Evolutionary conservation across 30 jellyfish, hydroid and myxozoan species (phyloP).

Genomic region (Aurelia aurita): DNA sequence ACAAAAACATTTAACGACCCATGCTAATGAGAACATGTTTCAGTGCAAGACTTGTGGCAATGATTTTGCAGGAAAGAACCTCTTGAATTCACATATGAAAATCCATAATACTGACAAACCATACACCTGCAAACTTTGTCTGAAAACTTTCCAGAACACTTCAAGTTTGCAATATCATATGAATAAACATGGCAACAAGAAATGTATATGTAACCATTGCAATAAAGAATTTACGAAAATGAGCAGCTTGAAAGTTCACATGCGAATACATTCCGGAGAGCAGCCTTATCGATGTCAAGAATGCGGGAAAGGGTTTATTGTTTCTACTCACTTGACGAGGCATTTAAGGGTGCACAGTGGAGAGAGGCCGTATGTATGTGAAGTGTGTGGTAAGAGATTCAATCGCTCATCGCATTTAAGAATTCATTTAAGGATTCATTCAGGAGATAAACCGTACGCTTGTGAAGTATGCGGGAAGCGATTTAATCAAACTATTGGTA

Average conservation of each 20-base stretch:
- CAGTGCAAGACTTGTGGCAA: constrained; percentile 68
- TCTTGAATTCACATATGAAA: constrained; percentile 63
- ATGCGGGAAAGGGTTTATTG: constrained; percentile 73
- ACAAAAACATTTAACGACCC: constrained; percentile 61
- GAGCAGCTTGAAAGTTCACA: constrained; percentile 74
- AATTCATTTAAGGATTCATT: constrained; percentile 67
- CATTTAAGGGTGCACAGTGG: constrained; percentile 73
- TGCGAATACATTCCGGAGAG: constrained; percentile 74
- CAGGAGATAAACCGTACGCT: constrained; percentile 76
- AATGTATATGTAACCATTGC: constrained; percentile 55
- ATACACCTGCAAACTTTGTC: constrained; percentile 49
- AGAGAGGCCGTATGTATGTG: constrained; percentile 68
- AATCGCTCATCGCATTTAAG: constrained; percentile 66
- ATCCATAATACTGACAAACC: constrained; percentile 52
- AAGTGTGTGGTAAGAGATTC: constrained; percentile 70
- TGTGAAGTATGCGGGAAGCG: constrained; percentile 65
- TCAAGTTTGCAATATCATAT: constrained; percentile 58
- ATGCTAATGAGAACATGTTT: constrained; percentile 36
- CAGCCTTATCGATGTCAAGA: constrained; percentile 73
- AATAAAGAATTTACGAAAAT: constrained; percentile 65
- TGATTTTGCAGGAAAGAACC: constrained; percentile 58
- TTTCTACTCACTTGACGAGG: constrained; percentile 62
- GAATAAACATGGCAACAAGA: constrained; percentile 40
- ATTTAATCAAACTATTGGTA: constrained; percentile 59
- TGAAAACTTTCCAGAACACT: constrained; percentile 41